phyloP scores from a whole-genome alignment of 2,888 invertebrate genomes.

The Cheiracanthium punctorium region DNA sequence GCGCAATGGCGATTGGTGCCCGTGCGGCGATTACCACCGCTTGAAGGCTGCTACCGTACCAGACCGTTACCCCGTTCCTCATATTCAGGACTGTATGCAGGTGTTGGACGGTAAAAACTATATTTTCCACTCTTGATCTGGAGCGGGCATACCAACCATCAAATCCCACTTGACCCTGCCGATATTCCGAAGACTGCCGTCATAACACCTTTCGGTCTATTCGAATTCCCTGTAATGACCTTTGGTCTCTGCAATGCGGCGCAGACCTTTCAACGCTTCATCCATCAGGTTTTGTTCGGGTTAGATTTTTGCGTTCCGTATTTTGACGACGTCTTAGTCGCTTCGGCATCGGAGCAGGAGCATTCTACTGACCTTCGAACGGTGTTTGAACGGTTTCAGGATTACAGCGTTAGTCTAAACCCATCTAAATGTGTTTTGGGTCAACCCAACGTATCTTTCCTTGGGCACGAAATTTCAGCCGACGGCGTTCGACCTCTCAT shows the following conservation, averaged over 20 bases:
- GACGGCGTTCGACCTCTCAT: background rate
- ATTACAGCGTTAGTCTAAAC: background rate
- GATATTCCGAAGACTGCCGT: background rate
- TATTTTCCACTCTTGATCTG: background rate
- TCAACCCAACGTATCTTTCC: background rate
- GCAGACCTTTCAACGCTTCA: background rate
- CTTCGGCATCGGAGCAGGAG: background rate
- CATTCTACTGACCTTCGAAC: background rate
- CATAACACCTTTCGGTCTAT: background rate
- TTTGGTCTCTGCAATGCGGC: background rate
- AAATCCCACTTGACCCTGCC: background rate
- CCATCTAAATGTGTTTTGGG: background rate
- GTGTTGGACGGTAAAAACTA: background rate
- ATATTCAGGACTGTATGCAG: background rate
- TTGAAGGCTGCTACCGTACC: background rate
- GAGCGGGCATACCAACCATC: background rate
- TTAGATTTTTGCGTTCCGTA: background rate
- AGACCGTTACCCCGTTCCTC: background rate
- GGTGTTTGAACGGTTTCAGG: background rate
- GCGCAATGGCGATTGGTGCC: slow-evolving; percentile 26
- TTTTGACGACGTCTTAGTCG: background rate
- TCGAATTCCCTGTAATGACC: background rate
- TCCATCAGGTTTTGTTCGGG: background rate
- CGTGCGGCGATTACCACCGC: slow-evolving; percentile 29
- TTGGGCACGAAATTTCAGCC: background rate